Percentiles rank a stretch among this genome's conserved stretches.
These are phyloP conservation scores for Neodiprion lecontei DNA, from an alignment of 1,140 invertebrate species.

Conservation along the genomic window DNA sequence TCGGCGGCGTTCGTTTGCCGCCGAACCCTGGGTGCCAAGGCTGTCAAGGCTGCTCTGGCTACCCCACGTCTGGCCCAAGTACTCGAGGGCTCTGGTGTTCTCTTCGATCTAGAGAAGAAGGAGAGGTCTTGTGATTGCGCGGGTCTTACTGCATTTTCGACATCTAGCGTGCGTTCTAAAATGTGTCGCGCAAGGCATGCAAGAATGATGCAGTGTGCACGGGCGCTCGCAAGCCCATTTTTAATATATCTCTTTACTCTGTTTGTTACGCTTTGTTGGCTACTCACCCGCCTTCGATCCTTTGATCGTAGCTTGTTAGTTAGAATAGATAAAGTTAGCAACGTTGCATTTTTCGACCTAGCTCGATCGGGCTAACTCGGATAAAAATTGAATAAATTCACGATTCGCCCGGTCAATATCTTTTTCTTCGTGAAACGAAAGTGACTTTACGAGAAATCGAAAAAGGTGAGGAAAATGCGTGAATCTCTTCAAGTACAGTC, in stretches of 20 bases:
- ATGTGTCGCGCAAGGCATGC: slow-evolving; percentile 14
- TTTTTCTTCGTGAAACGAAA: background rate
- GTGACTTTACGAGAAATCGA: background rate
- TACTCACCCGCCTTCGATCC: slow-evolving; percentile 62
- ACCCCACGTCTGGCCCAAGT: slow-evolving; percentile 80
- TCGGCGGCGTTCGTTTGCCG: slow-evolving; percentile 60
- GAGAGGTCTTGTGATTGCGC: background rate
- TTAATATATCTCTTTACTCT: slow-evolving; percentile 13
- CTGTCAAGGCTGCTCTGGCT: slow-evolving; percentile 84
- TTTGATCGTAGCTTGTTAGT: slow-evolving; percentile 64
- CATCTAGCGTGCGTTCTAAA: slow-evolving; percentile 35
- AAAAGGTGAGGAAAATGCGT: background rate
- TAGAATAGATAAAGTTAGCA: slow-evolving; percentile 57
- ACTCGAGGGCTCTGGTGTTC: slow-evolving; percentile 88
- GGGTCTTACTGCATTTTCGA: background rate
- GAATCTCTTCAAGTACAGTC: no score
- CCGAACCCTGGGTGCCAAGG: slow-evolving; percentile 70
- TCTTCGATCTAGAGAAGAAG: slow-evolving; percentile 85
- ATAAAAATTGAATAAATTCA: background rate
- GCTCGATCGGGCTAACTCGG: background rate
- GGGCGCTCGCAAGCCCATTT: background rate
- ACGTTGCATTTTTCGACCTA: slow-evolving; percentile 22
- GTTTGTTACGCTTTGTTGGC: slow-evolving; percentile 11
- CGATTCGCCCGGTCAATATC: background rate
- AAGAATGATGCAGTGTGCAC: slow-evolving; percentile 15